A percentile compares a stretch with the other conserved stretches of the same genome.
phyloP scores from a whole-genome alignment of 2,113 vertebrate species.

The Nicator chloris region DNA sequence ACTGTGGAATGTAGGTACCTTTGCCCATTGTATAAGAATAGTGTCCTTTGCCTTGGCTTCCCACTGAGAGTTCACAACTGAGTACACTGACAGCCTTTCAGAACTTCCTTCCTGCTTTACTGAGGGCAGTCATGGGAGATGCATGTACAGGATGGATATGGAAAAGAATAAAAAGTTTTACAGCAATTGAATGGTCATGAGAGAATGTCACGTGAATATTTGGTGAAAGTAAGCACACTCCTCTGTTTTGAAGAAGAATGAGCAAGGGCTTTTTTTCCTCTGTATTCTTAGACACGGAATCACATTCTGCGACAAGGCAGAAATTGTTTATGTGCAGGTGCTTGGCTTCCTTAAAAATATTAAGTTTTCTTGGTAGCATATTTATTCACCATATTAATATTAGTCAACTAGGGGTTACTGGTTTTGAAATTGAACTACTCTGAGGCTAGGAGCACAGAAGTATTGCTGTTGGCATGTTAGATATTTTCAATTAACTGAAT shows the following conservation, averaged over 20 bases:
- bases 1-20: constrained; percentile 43
- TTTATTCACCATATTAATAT: neutral
- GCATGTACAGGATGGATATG: neutral
- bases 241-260: neutral
- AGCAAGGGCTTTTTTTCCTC: neutral
- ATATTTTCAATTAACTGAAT: neutral
- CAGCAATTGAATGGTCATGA: neutral
- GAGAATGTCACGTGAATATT: neutral
- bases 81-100: neutral
- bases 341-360: constrained; percentile 1
- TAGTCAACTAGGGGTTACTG: neutral
- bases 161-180: neutral
- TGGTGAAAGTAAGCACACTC: neutral
- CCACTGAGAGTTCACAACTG: neutral
- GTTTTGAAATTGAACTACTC: neutral
- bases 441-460: neutral
- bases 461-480: neutral
- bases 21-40: neutral
- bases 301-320: neutral
- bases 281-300: neutral
- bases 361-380: neutral
- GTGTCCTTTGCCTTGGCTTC: constrained; percentile 19
- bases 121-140: neutral
- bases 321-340: neutral
- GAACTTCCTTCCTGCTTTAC: neutral